phyloP scores from a whole-genome alignment of 2,113 vertebrate genomes.

The Leucopsar rothschildi region DNA sequence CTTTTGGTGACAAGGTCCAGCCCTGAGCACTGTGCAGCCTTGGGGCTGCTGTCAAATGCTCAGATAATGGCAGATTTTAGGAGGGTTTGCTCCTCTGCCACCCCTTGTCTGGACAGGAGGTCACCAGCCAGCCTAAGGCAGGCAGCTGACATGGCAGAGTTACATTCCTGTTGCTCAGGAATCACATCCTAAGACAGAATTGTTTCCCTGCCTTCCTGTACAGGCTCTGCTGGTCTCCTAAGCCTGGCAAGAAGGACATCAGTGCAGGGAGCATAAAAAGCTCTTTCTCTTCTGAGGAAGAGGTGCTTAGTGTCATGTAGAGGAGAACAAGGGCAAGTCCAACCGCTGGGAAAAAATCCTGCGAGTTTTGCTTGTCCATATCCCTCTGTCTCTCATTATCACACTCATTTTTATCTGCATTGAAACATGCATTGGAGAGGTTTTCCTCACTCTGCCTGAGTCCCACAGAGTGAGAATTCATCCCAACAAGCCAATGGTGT shows the following conservation, averaged over 20 bases:
- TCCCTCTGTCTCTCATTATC: background rate
- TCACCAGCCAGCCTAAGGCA: background rate
- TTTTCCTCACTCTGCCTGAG: background rate
- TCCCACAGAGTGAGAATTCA: background rate
- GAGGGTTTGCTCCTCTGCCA: background rate
- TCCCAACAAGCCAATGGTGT: background rate
- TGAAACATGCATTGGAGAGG: background rate
- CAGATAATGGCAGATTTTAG: background rate
- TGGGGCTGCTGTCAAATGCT: background rate
- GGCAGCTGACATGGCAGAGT: background rate
- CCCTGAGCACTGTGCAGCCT: background rate
- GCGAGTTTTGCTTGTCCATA: background rate
- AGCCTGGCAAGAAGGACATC: background rate
- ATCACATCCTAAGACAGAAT: background rate
- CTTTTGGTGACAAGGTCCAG: background rate
- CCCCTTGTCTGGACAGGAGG: background rate
- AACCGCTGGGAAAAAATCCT: background rate
- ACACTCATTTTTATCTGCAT: background rate
- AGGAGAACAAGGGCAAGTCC: background rate
- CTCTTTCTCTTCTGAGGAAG: background rate
- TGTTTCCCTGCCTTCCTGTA: background rate
- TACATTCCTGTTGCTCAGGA: background rate
- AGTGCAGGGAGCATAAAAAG: background rate
- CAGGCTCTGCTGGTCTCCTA: background rate
- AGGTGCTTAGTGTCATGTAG: background rate